phyloP scores from a whole-genome alignment of 2,113 vertebrate species.

The Microtus pennsylvanicus region DNA sequence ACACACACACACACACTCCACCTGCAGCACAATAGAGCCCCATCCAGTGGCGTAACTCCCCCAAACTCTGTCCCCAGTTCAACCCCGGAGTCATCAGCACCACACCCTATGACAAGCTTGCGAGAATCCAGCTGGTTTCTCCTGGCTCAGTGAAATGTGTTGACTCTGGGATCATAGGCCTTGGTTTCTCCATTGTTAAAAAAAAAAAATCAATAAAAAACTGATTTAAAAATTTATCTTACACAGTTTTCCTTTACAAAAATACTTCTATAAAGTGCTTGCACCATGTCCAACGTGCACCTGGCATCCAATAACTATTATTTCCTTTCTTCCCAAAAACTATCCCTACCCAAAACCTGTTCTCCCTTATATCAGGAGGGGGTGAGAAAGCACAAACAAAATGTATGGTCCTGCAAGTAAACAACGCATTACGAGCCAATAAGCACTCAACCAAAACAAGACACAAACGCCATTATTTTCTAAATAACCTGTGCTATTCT shows the following conservation, averaged over 20 bases:
- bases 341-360: not conserved
- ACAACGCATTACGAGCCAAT: conserved; percentile 38
- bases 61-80: not conserved
- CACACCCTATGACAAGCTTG: not conserved
- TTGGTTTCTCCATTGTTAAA: conserved; percentile 23
- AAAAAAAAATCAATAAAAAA: not conserved
- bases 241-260: not conserved
- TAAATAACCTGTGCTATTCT: conserved; percentile 78
- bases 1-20: not conserved
- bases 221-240: conserved; percentile 43
- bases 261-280: not conserved
- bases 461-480: conserved; percentile 74
- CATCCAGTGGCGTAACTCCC: not conserved
- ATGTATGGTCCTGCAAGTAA: conserved; percentile 8
- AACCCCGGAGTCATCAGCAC: not conserved
- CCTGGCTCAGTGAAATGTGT: not conserved
- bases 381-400: not conserved
- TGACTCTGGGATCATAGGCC: not conserved
- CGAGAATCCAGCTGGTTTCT: not conserved
- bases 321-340: not conserved
- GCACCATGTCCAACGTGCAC: not conserved
- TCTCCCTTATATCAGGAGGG: not conserved
- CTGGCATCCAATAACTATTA: not conserved
- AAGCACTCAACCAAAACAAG: conserved; percentile 67
- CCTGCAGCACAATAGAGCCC: not conserved